These are phyloP conservation scores for Coecobrya sp. DNA, from an alignment of 2,888 invertebrate species.

Conservation along the genomic window DNA sequence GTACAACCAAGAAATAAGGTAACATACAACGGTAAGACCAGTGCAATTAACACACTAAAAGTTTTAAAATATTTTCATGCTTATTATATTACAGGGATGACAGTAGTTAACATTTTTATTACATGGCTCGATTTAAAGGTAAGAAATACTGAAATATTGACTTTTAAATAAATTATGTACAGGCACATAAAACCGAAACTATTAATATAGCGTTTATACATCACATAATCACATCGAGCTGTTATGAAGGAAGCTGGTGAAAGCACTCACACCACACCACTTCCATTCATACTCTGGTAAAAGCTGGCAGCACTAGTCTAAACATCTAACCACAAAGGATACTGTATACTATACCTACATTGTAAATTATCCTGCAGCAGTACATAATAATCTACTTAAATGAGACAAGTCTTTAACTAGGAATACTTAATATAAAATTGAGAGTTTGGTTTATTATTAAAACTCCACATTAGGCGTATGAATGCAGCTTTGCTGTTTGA, in stretches of 20 bases:
- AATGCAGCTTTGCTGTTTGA: conserved; percentile 9
- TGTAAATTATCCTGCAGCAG: neutral
- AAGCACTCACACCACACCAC: neutral
- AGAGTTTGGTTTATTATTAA: neutral
- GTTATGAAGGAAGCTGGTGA: neutral
- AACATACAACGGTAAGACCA: conserved; percentile 18
- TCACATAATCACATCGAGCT: neutral
- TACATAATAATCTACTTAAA: neutral
- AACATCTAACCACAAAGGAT: neutral
- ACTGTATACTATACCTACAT: neutral
- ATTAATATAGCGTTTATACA: neutral
- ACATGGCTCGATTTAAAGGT: neutral
- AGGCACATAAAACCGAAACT: neutral
- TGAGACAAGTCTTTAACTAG: conserved; percentile 9
- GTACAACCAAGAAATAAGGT: too few species aligned
- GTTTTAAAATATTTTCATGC: too few species aligned
- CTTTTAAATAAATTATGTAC: conserved; percentile 50
- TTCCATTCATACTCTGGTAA: neutral
- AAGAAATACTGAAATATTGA: conserved; percentile 50
- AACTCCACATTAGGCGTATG: neutral
- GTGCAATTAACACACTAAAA: neutral
- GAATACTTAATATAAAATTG: neutral
- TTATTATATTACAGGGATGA: too few species aligned
- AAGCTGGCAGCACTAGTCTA: neutral
- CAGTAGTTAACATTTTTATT: neutral